phyloP scores from a whole-genome alignment of 2,113 vertebrate species.

The Corapipo altera region DNA sequence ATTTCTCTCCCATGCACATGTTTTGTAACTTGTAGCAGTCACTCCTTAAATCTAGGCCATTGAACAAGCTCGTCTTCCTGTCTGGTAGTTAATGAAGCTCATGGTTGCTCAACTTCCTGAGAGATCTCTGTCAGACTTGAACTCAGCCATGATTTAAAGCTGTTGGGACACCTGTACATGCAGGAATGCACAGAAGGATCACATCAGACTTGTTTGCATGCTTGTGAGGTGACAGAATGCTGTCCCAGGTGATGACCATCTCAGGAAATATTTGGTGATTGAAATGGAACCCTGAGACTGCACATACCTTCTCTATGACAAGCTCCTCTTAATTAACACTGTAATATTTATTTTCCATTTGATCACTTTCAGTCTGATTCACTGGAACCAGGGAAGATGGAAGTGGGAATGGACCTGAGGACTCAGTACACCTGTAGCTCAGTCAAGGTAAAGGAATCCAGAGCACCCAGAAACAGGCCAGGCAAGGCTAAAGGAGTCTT shows the following conservation, averaged over 20 bases:
- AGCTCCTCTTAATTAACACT: background rate
- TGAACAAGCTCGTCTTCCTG: background rate
- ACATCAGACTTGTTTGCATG: background rate
- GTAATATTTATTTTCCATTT: background rate
- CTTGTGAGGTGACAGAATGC: background rate
- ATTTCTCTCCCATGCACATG: background rate
- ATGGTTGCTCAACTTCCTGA: background rate
- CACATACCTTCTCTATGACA: background rate
- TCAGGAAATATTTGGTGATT: background rate
- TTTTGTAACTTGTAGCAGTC: background rate
- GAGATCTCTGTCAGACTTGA: background rate
- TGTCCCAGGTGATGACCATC: background rate
- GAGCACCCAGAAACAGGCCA: background rate
- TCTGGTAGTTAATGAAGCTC: background rate
- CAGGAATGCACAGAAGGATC: background rate
- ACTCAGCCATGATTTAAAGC: background rate
- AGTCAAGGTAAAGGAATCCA: constrained; percentile 70
- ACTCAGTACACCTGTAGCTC: constrained; percentile 63
- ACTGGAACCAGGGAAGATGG: constrained; percentile 37
- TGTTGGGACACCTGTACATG: background rate
- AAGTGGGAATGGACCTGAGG: constrained; percentile 45
- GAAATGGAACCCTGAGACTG: background rate
- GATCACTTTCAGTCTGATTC: background rate
- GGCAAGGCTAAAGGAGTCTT: background rate
- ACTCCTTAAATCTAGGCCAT: background rate